Percentiles rank a stretch among this genome's conserved stretches.
phyloP scores from a whole-genome alignment of 2,888 invertebrate species.

The Eumacrocentrus americanus region DNA sequence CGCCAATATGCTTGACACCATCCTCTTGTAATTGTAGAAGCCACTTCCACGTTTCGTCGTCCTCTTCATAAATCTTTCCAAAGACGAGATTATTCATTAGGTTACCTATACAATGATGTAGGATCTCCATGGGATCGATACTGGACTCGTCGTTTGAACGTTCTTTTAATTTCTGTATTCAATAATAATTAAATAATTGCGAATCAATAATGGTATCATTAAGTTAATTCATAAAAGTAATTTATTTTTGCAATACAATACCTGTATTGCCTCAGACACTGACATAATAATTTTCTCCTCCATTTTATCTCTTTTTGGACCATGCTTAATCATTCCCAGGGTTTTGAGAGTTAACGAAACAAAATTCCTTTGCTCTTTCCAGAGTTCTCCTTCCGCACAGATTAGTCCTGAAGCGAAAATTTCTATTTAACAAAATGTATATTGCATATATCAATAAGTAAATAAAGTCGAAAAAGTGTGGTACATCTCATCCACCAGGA shows the following conservation, averaged over 20 bases:
- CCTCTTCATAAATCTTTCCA: conserved; percentile 72
- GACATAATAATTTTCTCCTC: conserved; percentile 71
- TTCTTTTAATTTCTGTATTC: conserved; percentile 47
- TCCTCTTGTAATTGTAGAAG: conserved; percentile 80
- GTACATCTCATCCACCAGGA: no score
- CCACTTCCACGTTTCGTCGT: conserved; percentile 79
- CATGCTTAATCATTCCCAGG: conserved; percentile 73
- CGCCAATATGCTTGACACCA: conserved; percentile 81
- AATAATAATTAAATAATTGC: neutral
- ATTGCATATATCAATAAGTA: no score
- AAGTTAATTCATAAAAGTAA: neutral
- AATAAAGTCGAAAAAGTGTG: no score
- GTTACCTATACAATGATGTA: conserved; percentile 79
- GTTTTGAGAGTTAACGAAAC: conserved; percentile 74
- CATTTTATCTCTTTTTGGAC: conserved; percentile 67
- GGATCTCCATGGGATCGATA: conserved; percentile 65
- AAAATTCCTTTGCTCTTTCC: conserved; percentile 83
- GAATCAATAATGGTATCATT: neutral
- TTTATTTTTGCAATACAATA: conserved; percentile 50
- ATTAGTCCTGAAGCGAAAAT: conserved; percentile 72
- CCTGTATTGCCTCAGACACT: conserved; percentile 69
- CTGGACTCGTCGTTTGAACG: conserved; percentile 39
- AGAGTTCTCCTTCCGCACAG: conserved; percentile 79
- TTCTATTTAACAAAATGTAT: neutral
- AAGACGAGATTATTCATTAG: conserved; percentile 79